phyloP scores from a whole-genome alignment of 2,888 invertebrate species.

The Pyrrhia umbra region DNA sequence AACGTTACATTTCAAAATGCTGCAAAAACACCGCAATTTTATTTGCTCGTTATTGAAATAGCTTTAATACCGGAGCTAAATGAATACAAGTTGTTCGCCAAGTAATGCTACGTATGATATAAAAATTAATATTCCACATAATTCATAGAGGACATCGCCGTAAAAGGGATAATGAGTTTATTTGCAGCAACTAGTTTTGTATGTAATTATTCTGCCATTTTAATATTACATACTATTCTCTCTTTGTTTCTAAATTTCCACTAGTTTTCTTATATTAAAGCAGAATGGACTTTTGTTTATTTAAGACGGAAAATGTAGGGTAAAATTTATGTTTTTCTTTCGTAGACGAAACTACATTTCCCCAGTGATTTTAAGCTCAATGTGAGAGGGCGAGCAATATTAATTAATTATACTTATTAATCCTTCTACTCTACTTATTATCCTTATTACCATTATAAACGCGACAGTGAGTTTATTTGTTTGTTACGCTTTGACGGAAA shows the following conservation, averaged over 20 bases:
- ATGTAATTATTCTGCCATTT: conserved; percentile 28
- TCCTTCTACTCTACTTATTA: too few relatives aligned
- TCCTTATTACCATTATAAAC: too few relatives aligned
- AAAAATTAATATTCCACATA: conserved; percentile 25
- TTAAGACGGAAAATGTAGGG: conserved; percentile 25
- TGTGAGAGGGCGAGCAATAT: too few relatives aligned
- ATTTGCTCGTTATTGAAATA: conserved; percentile 32
- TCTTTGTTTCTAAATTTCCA: conserved; percentile 38
- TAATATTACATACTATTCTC: conserved; percentile 19
- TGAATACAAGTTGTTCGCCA: conserved; percentile 13
- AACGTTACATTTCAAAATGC: conserved; percentile 31
- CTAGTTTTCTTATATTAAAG: conserved; percentile 35
- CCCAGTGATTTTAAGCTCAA: too few relatives aligned
- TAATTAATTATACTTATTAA: too few relatives aligned
- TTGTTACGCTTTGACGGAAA: too few relatives aligned
- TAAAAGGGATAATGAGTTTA: conserved; percentile 54
- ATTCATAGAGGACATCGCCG: conserved; percentile 9
- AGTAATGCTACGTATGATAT: conserved; percentile 20
- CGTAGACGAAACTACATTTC: too few relatives aligned
- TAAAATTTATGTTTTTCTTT: conserved; percentile 34
- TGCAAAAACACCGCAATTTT: conserved; percentile 26
- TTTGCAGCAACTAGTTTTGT: conserved; percentile 28
- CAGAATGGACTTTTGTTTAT: conserved; percentile 9
- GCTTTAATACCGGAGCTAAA: conserved; percentile 19
- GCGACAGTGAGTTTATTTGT: too few relatives aligned